Percentiles rank a stretch among this genome's conserved stretches.
Evolutionary conservation across 1,140 invertebrate genomes (phyloP).

Genomic region (Holotrichia oblita): DNA sequence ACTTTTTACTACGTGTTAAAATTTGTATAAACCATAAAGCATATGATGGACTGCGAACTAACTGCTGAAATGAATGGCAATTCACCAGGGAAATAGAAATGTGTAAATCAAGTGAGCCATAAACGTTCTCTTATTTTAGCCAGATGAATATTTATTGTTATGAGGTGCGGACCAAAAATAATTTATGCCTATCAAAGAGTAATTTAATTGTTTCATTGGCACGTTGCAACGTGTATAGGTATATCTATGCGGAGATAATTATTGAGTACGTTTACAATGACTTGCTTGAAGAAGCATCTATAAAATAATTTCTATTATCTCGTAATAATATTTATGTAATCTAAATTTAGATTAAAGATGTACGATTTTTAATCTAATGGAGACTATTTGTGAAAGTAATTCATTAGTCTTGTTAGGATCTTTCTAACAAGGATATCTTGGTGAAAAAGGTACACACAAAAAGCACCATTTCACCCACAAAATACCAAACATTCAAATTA

Average conservation of each 20-base stretch:
- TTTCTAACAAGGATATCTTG: too few species aligned
- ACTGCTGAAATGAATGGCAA: conserved; percentile 34
- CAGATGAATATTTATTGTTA: conserved; percentile 29
- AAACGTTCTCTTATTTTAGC: conserved; percentile 26
- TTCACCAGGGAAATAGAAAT: conserved; percentile 31
- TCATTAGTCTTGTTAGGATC: too few species aligned
- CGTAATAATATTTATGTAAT: too few species aligned
- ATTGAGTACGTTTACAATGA: not conserved
- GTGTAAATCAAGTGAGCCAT: conserved; percentile 25
- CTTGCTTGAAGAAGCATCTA: too few species aligned
- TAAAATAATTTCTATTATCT: too few species aligned
- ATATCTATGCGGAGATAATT: not conserved
- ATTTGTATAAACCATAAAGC: conserved; percentile 33
- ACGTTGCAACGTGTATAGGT: not conserved
- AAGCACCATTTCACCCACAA: too few species aligned
- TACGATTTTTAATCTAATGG: too few species aligned
- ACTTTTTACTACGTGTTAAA: conserved; percentile 41
- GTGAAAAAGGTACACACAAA: too few species aligned
- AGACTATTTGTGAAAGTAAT: too few species aligned
- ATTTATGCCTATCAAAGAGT: conserved; percentile 19
- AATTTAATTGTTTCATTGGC: conserved; percentile 4
- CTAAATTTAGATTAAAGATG: too few species aligned
- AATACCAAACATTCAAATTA: too few species aligned
- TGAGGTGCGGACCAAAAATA: not conserved
- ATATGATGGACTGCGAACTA: conserved; percentile 22